Conservation (phyloP, 2,113 vertebrate genomes). For the Oryzias curvinotus region DNA sequence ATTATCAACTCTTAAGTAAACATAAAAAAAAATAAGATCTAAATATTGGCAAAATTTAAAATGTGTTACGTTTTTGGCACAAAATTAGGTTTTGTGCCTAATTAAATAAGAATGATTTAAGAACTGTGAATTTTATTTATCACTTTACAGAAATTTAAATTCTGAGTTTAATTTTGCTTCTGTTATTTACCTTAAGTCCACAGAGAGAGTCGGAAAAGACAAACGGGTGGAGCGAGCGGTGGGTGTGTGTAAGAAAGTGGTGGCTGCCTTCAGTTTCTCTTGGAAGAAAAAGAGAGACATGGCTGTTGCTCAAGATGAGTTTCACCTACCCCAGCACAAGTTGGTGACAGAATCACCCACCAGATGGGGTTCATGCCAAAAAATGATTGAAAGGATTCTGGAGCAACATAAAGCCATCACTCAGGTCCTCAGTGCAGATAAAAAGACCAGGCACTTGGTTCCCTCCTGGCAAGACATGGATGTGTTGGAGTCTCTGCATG, state of each 20-base stretch:
- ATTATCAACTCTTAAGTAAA: too few relatives aligned
- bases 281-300: conserved; percentile 2
- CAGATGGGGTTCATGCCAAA: neutral
- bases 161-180: neutral
- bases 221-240: neutral
- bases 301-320: neutral
- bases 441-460: too few relatives aligned
- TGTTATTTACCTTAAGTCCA: neutral
- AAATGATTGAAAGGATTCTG: neutral
- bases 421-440: neutral
- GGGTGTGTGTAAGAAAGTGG: neutral
- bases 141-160: too few relatives aligned
- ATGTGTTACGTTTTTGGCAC: neutral
- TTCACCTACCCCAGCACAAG: neutral
- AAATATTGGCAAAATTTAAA: neutral
- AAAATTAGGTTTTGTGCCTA: too few relatives aligned
- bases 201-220: neutral
- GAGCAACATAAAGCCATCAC: neutral
- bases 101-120: too few relatives aligned
- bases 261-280: neutral
- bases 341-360: neutral
- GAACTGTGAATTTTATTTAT: too few relatives aligned
- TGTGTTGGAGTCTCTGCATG: too few relatives aligned
- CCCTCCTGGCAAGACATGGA: too few relatives aligned
- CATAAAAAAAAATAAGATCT: neutral